A percentile compares a stretch with the other conserved stretches of the same genome.
Conservation (phyloP, 2,113 vertebrate genomes). For the Pyrgilauda ruficollis region DNA sequence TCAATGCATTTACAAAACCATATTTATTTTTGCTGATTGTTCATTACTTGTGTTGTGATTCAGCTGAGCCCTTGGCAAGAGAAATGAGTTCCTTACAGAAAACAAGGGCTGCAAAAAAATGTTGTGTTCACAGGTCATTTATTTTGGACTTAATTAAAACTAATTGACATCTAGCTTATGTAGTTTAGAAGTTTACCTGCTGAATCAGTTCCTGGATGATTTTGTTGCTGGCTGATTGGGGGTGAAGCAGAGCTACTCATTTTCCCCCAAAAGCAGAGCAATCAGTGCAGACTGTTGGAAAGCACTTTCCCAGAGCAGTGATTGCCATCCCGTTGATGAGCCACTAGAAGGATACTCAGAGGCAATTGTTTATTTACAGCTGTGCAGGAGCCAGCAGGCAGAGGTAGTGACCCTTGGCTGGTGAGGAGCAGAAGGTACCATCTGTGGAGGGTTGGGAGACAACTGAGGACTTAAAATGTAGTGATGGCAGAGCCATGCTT, state of each 20-base stretch:
- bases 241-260: conserved; percentile 44
- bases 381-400: background rate
- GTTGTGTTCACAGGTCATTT: background rate
- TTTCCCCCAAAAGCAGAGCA: conserved; percentile 34
- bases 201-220: conserved; percentile 24
- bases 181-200: conserved; percentile 49
- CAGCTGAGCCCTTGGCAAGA: conserved; percentile 4
- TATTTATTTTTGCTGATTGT: conserved; percentile 40
- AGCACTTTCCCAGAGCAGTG: conserved; percentile 40
- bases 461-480: background rate
- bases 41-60: conserved; percentile 34
- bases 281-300: conserved; percentile 41
- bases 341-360: conserved; percentile 26
- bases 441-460: background rate
- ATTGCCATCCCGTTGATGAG: conserved; percentile 35
- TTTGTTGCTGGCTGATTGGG: conserved; percentile 45
- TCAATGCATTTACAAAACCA: background rate
- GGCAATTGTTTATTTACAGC: background rate
- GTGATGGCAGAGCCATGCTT: background rate
- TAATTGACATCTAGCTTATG: conserved; percentile 52
- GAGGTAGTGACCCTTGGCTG: background rate
- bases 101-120: conserved; percentile 14
- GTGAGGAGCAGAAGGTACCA: background rate
- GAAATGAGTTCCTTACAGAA: background rate
- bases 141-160: conserved; percentile 55